Evolutionary conservation across 2,888 invertebrate species (phyloP).

Genomic region (Heliothis peltigera): DNA sequence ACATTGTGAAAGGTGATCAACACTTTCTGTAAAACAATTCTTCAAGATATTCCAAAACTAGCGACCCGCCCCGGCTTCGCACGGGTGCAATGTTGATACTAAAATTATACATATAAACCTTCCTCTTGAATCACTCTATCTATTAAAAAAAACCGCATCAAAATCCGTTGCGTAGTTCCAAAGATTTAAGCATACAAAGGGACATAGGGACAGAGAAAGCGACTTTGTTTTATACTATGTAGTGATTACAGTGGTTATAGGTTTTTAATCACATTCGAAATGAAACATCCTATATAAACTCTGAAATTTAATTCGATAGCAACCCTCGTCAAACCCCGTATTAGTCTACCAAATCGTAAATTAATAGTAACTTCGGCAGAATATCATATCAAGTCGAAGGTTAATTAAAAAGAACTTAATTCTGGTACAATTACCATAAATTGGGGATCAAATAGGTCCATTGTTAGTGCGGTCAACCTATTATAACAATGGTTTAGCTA

Average conservation of each 20-base stretch:
- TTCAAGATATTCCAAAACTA: background rate
- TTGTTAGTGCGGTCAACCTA: background rate
- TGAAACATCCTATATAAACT: background rate
- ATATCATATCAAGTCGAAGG: background rate
- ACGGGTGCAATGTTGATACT: too few species aligned
- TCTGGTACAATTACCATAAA: background rate
- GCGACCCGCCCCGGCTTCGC: too few species aligned
- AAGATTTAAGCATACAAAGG: too few species aligned
- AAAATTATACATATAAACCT: too few species aligned
- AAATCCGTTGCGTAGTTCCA: too few species aligned
- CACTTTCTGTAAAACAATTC: background rate
- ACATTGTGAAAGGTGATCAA: background rate
- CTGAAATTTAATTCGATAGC: background rate
- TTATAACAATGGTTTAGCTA: background rate
- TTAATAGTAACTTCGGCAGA: too few species aligned
- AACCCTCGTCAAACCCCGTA: background rate
- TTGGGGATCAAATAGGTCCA: background rate
- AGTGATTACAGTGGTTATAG: background rate
- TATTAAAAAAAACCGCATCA: too few species aligned
- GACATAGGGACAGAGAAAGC: too few species aligned
- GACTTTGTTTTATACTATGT: too few species aligned
- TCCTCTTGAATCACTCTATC: too few species aligned
- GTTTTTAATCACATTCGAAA: background rate
- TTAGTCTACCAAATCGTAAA: background rate
- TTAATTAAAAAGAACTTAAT: constrained; percentile 16